Evolutionary conservation across 2,888 invertebrate genomes (phyloP), one percentile per base, ranked within the genome.

Genomic region (Petrolisthes cinctipes): DNA sequence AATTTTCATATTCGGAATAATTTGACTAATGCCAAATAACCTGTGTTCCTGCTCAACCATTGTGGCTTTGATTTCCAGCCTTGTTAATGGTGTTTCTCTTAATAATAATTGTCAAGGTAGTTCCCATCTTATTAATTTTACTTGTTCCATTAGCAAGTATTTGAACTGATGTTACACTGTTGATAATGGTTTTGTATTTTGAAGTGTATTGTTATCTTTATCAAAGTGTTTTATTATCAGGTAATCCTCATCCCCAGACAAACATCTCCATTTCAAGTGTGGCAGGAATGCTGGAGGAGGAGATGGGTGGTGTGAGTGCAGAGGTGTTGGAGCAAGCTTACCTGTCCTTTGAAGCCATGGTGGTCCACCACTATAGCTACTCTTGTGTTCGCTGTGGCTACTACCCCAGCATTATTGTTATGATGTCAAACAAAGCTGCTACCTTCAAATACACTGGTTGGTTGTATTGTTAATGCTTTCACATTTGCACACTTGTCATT

Each of bases 291-390:
- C 17, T 71, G 71, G 71, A 71, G 71, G n/a, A 71, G 14, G 71
- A 71, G 20, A 6, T n/a, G 71, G n/a, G 71, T 4, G 4, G 71
- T 6, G 71, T 71, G 71, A 20, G 11, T 14, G 20, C 14, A n/a
- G 14, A n/a, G 71, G 71, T 71, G 0, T 0, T 71, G 71, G 71
- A 71, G 71, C 71, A 20, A n/a, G 71, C 71, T 6, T 71, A 71
- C n/a, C 71, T 71, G 6, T 71, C 71, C 71, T 71, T 71, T 71
- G 71, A 71, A 71, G 71, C 71, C 71, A 71, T 71, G 71, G n/a
- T 71, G 17, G 11, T 71, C 17, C 71, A 71, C 71, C 6, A 71
- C 71, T 71, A 71, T 20, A 71, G 20, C n/a, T 71, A 17, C 20
- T 71, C 71, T 17, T 71, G 71, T 71, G 71, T 71, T 11, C 71